Percentiles rank a stretch among this genome's conserved stretches.
Evolutionary conservation across 2,113 vertebrate genomes (phyloP).

Genomic region (Mormyrus lacerda): DNA sequence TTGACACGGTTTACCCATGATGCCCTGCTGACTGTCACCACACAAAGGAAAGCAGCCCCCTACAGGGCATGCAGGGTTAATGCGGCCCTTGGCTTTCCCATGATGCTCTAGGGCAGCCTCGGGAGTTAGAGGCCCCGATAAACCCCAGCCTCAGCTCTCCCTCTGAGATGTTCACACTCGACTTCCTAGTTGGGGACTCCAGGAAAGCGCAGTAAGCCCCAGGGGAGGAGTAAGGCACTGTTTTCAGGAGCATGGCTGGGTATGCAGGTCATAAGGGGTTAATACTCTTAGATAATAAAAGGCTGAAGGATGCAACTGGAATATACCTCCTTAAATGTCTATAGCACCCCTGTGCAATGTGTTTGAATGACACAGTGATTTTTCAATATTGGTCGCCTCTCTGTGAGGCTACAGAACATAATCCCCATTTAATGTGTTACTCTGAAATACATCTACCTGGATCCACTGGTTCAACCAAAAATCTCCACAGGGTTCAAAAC

Average conservation of each 20-base stretch:
- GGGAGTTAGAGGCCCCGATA: neutral
- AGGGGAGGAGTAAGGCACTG: neutral
- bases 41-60: neutral
- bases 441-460: neutral
- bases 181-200: neutral
- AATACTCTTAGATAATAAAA: neutral
- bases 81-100: neutral
- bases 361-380: neutral
- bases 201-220: neutral
- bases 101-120: neutral
- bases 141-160: neutral
- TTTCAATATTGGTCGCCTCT: neutral
- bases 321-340: neutral
- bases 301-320: neutral
- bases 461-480: neutral
- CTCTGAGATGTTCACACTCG: neutral
- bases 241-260: neutral
- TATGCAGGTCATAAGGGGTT: neutral
- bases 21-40: neutral
- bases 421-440: neutral
- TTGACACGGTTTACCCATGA: neutral
- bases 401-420: neutral
- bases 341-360: slow-evolving; percentile 27
- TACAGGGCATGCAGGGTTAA: neutral
- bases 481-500: neutral